These are phyloP conservation scores for Tetanocera ferruginea DNA, from an alignment of 2,888 invertebrate genomes.

Conservation along the genomic window DNA sequence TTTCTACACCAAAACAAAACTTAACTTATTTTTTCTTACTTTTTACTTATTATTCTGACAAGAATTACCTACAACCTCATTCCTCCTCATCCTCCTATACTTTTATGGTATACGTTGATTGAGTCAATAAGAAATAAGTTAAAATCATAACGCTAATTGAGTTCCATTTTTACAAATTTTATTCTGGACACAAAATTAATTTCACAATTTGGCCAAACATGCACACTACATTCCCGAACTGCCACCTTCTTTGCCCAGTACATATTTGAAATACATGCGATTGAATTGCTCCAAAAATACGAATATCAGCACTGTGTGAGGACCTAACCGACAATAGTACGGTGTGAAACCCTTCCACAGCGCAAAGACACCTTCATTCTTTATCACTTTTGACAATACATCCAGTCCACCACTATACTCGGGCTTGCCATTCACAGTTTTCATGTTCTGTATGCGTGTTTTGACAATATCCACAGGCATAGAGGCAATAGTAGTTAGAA, in stretches of 20 bases:
- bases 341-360: conserved; percentile 99
- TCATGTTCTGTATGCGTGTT: conserved; percentile 98
- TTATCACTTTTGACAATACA: conserved; percentile 83
- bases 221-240: conserved; percentile 55
- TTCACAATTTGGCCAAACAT: too few species aligned
- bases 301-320: conserved; percentile 98
- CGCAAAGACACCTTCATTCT: conserved; percentile 91
- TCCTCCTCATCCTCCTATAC: too few species aligned
- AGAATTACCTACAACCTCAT: too few species aligned
- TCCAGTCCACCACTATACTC: conserved; percentile 88
- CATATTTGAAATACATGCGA: conserved; percentile 74
- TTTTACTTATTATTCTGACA: too few species aligned
- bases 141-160: too few species aligned
- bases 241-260: conserved; percentile 54
- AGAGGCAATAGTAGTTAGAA: conserved; percentile 95
- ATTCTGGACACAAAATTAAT: too few species aligned
- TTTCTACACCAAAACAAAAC: too few species aligned
- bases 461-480: conserved; percentile 99
- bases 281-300: conserved; percentile 98
- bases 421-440: conserved; percentile 84
- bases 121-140: too few species aligned
- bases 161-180: too few species aligned
- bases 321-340: conserved; percentile 96
- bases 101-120: too few species aligned
- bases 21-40: too few species aligned